These are phyloP conservation scores for Sesia bembeciformis DNA, from an alignment of 2,888 invertebrate genomes.

Conservation along the genomic window DNA sequence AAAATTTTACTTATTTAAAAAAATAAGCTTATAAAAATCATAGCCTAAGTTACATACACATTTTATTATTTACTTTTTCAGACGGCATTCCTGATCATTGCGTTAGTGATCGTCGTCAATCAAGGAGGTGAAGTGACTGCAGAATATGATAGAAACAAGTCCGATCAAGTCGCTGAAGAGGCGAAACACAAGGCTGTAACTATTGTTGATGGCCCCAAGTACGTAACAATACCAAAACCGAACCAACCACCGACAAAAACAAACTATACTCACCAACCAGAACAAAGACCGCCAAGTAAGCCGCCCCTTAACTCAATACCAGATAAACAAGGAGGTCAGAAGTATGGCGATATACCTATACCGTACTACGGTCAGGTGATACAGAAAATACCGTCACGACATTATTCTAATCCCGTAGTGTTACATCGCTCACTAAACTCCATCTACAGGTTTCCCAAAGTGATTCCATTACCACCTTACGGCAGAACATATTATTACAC, in stretches of 20 bases:
- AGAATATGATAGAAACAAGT: constrained; percentile 24
- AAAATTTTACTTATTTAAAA: no score
- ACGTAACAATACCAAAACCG: constrained; percentile 20
- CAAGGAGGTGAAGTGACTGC: constrained; percentile 45
- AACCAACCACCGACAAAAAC: constrained; percentile 16
- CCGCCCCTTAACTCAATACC: constrained; percentile 35
- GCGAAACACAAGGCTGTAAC: constrained; percentile 42
- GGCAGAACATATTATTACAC: constrained; percentile 27
- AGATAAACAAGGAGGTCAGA: constrained; percentile 30
- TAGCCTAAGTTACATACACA: no score
- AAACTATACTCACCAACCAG: constrained; percentile 32
- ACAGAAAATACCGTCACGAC: constrained; percentile 29
- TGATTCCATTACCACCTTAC: constrained; percentile 36
- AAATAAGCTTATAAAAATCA: no score
- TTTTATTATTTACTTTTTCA: constrained; percentile 22
- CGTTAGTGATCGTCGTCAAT: constrained; percentile 62
- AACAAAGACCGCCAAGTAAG: constrained; percentile 45
- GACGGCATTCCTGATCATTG: constrained; percentile 65
- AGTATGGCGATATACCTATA: constrained; percentile 29
- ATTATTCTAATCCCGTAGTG: constrained; percentile 34
- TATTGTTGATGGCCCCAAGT: constrained; percentile 42
- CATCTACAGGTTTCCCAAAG: constrained; percentile 46
- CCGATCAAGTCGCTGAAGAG: constrained; percentile 58
- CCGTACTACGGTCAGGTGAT: constrained; percentile 28
- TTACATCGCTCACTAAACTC: constrained; percentile 35